Evolutionary conservation across 2,113 vertebrate species (phyloP), one percentile per base, ranked within the genome.

Genomic region (Pheucticus melanocephalus): DNA sequence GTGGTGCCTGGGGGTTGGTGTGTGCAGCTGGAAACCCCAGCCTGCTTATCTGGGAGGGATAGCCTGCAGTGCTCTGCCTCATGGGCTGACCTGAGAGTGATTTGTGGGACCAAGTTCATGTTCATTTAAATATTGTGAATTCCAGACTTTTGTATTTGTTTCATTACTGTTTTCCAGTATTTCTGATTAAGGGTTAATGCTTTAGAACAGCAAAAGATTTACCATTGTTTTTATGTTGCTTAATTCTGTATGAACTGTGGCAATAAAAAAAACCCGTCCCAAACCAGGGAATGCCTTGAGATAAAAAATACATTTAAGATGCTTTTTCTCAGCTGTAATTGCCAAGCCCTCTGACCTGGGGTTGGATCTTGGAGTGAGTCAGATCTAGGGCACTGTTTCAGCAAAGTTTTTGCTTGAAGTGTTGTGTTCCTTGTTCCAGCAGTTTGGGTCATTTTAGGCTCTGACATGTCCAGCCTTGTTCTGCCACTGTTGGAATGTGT

Each of bases 11-110:
- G 75, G 79, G 10, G 23, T 17, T 21, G 25, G 27, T 48, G 69
- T 47, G 31, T 42, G 28, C 19, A 14, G 35, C 64, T 66, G 68
- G 57, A 79, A 64, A 64, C 44, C 24, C 27, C 80, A 27, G 39
- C 2, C 2, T 1, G 0, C 48, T 40, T 7, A 1, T 7, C 53
- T 63, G 25, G 53, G 39, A 44, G 9, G 10, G 33, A 45, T 1
- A 16, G 8, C 40, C 72, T 19, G 20, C 47, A 19, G n/a, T 18
- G 35, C n/a, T 86, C 54, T 28, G 63, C 64, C 51, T 59, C 40
- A 1, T 0, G 2, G n/a, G 47, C 72, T 68, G 37, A 12, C 28
- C 68, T n/a, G 24, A 0, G 8, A 22, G 42, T 4, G 18, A 35
- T 81, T 25, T 57, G 42, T 31, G 24, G 24, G 25, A 28, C 16